Base-by-base conservation (phyloP, 2,113 vertebrate genomes). In the Eleginops maclovinus region DNA sequence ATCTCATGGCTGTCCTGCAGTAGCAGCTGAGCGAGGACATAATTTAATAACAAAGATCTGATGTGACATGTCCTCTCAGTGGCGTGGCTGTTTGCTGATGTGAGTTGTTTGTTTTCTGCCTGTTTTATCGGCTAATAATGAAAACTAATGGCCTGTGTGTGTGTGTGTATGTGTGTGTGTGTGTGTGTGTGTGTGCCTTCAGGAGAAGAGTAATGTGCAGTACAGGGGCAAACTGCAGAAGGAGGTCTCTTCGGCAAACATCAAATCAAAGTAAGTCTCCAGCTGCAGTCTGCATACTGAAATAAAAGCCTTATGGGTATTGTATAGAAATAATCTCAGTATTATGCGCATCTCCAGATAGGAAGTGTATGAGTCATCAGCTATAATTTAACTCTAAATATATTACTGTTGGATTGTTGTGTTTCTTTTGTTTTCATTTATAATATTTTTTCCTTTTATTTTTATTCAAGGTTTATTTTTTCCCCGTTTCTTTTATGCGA, bases 181-280 rank as follows among this genome's bases (percentile, higher is more conserved):
- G 46, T 66, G n/a, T 82, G 61, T 87, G 44, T 85, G 49, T 74
- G 13, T 47, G 46, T 13, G 2, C 1, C 81, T 93, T 67, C 84
- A 95, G 95, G 95, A 95, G 91, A 95, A 94, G 80, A 95, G 88
- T 76, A 92, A 87, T 53, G 82, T 79, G 41, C 92, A 92, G 82
- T 61, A 84, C 82, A 91, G 89, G 70, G 91, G 90, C 70, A 94
- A 93, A 83, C 89, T 67, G 72, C 93, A 95, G 84, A 94, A 94
- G 86, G 94, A 95, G 67, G 84, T 87, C 43, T 65, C 90, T 54
- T 76, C 91, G 59, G 72, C 89, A 46, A 95, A 94, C 76, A 72
- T 86, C 87, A 94, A 90, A 81, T 90, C 94, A 0, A 95, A 93
- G 95, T 95, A 90, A 93, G 95, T 93, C 28, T 19, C 14, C 26